Conservation (phyloP, 2,888 invertebrate genomes). For the Amphipyra tragopoginis region DNA sequence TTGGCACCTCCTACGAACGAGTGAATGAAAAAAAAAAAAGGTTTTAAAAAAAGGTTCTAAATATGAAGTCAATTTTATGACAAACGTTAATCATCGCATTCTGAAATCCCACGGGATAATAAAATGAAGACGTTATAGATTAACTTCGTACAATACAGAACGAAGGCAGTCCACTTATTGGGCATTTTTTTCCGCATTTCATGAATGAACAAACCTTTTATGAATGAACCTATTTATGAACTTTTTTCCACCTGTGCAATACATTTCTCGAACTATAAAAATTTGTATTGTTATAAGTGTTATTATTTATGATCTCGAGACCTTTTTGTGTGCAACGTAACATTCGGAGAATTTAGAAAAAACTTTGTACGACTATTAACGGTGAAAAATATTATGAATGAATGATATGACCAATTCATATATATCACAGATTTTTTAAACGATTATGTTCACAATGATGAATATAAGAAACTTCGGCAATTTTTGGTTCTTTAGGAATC, state of each 20-base stretch:
- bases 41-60: slow-evolving; percentile 27
- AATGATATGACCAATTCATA: neutral
- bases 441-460: too few species aligned
- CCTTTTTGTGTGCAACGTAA: slow-evolving; percentile 63
- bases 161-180: slow-evolving; percentile 63
- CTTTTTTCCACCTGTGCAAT: slow-evolving; percentile 78
- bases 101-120: slow-evolving; percentile 81
- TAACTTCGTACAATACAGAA: slow-evolving; percentile 70
- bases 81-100: slow-evolving; percentile 57
- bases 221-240: slow-evolving; percentile 73
- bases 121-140: slow-evolving; percentile 84
- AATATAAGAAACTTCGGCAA: too few species aligned
- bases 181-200: slow-evolving; percentile 70
- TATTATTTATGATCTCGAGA: slow-evolving; percentile 82
- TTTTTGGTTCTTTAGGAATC: too few species aligned
- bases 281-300: slow-evolving; percentile 83
- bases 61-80: slow-evolving; percentile 32
- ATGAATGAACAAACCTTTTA: slow-evolving; percentile 76
- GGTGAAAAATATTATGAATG: slow-evolving; percentile 49
- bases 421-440: too few species aligned
- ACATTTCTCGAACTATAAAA: slow-evolving; percentile 80
- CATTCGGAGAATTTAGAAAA: slow-evolving; percentile 51
- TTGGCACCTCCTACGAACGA: slow-evolving; percentile 32
- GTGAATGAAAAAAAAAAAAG: slow-evolving; percentile 18
- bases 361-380: slow-evolving; percentile 46